Evolutionary conservation across 1,140 invertebrate genomes (phyloP).

Genomic region (Cotesia glomerata): DNA sequence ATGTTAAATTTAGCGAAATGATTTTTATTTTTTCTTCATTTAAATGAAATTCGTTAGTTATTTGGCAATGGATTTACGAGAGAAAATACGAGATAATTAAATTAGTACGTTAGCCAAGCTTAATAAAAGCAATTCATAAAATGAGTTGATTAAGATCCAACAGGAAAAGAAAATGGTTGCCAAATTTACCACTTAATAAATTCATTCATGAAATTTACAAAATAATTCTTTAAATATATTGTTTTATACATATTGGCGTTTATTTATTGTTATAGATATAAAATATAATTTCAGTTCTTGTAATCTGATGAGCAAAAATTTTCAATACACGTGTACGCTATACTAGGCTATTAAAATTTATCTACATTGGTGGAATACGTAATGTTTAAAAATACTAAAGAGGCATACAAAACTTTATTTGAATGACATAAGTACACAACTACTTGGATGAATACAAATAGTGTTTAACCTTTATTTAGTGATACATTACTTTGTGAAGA

Average conservation of each 20-base stretch:
- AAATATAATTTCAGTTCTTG: no score
- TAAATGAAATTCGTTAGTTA: neutral
- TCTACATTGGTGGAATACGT: conserved; percentile 33
- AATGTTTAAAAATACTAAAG: conserved; percentile 33
- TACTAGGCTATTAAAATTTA: conserved; percentile 12
- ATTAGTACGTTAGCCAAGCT: conserved; percentile 38
- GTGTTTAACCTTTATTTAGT: neutral
- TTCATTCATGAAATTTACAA: conserved; percentile 43
- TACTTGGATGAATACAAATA: conserved; percentile 20
- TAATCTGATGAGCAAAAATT: neutral
- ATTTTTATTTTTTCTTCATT: neutral
- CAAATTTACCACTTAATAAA: conserved; percentile 44
- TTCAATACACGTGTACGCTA: conserved; percentile 18
- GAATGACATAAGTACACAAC: conserved; percentile 33
- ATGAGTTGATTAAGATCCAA: neutral
- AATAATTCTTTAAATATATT: no score
- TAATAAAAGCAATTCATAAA: neutral
- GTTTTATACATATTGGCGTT: no score
- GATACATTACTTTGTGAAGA: neutral
- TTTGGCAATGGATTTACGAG: neutral
- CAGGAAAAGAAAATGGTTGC: conserved; percentile 35
- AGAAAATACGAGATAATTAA: conserved; percentile 37
- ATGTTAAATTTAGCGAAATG: neutral
- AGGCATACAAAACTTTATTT: conserved; percentile 25
- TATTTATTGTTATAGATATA: neutral